Percentiles rank a stretch among this genome's conserved stretches.
These are phyloP conservation scores for Drosophila formosana DNA, from an alignment of 2,888 invertebrate species.

Conservation along the genomic window DNA sequence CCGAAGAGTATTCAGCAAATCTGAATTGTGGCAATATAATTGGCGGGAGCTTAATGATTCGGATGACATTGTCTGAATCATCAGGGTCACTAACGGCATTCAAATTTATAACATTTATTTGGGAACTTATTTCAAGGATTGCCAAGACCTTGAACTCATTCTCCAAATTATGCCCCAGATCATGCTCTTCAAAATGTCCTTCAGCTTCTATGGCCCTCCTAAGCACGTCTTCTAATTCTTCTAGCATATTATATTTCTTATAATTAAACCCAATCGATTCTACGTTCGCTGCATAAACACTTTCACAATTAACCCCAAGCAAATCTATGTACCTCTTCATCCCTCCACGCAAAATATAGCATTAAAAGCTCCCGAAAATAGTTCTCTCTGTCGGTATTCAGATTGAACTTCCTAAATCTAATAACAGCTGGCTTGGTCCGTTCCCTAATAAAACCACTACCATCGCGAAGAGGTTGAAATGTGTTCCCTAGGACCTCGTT, in stretches of 20 bases:
- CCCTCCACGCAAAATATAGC: no score
- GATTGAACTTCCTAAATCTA: neutral
- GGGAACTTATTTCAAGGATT: no score
- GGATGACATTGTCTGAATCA: no score
- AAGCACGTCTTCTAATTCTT: neutral
- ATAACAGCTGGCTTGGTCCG: neutral
- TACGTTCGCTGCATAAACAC: neutral
- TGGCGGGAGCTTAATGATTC: no score
- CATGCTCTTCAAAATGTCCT: neutral
- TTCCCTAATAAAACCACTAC: neutral
- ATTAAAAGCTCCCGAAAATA: conserved; percentile 1
- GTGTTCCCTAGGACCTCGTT: no score
- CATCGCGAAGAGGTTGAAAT: neutral
- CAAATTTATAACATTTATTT: no score
- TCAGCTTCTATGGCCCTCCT: conserved; percentile 4
- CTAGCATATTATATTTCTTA: neutral
- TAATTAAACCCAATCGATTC: neutral
- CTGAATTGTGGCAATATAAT: neutral
- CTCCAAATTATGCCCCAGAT: neutral
- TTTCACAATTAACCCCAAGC: no score
- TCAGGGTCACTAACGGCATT: no score
- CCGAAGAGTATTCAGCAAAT: no score
- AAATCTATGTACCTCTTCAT: no score
- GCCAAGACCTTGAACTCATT: neutral
- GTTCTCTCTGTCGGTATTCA: neutral